phyloP scores from a whole-genome alignment of 2,888 invertebrate species.

The Octodonta nipae region DNA sequence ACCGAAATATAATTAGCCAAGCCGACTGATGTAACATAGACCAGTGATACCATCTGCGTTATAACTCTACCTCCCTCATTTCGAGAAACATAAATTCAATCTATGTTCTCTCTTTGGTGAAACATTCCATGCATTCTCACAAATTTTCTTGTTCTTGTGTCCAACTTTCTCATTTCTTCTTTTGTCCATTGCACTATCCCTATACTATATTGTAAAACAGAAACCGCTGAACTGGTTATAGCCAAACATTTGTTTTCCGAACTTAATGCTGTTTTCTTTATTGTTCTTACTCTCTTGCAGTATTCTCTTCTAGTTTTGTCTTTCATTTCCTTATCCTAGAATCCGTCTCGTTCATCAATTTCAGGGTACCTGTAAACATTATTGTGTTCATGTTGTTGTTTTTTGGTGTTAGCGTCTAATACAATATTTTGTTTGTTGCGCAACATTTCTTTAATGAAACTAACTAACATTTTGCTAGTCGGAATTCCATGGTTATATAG shows the following conservation, averaged over 20 bases:
- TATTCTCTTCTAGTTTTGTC: background rate
- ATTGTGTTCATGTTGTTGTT: background rate
- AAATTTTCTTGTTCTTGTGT: background rate
- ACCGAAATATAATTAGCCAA: background rate
- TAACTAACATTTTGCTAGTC: background rate
- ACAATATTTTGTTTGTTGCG: background rate
- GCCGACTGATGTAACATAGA: too few species aligned
- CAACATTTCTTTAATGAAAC: background rate
- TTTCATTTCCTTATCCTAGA: background rate
- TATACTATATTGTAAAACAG: too few species aligned
- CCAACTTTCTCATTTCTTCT: too few species aligned
- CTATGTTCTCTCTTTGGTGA: too few species aligned
- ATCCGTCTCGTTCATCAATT: background rate
- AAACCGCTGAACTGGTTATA: too few species aligned
- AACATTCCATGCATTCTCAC: background rate
- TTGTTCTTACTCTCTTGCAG: constrained; percentile 4
- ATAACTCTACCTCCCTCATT: background rate
- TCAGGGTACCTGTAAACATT: background rate
- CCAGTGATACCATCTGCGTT: background rate
- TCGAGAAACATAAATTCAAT: background rate
- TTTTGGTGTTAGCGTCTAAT: background rate
- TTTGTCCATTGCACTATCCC: too few species aligned
- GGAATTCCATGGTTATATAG: background rate
- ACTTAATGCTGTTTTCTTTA: too few species aligned
- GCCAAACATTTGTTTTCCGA: too few species aligned